A percentile compares a stretch with the other conserved stretches of the same genome.
Conservation (phyloP, 2,888 invertebrate species). For the Rotaria socialis region DNA sequence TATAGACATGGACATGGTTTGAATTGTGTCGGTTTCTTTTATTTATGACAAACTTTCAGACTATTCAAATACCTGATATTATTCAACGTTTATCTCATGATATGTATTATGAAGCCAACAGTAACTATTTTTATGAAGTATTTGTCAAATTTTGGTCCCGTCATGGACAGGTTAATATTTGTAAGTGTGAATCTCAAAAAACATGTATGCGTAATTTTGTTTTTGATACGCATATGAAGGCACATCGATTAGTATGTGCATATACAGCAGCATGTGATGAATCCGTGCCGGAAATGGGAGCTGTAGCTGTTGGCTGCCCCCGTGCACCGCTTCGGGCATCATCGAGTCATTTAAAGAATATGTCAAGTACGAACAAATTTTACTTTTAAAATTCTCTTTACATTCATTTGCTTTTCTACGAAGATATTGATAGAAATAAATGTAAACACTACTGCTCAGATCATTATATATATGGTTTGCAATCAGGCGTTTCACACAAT, state of each 20-base stretch:
- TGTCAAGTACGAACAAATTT: no score
- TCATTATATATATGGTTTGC: background rate
- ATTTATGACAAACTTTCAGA: background rate
- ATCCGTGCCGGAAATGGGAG: background rate
- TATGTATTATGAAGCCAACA: background rate
- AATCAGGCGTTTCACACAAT: background rate
- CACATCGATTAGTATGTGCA: background rate
- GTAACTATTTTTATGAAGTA: background rate
- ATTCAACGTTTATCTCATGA: background rate
- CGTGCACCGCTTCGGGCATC: background rate
- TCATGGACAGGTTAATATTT: background rate
- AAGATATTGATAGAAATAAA: background rate
- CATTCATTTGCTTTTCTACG: no score
- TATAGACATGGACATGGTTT: background rate
- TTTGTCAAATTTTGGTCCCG: background rate
- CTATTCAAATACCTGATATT: background rate
- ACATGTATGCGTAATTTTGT: conserved; percentile 6
- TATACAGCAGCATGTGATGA: background rate
- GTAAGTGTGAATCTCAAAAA: background rate
- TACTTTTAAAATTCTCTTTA: background rate
- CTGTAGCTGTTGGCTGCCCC: background rate
- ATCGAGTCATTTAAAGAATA: background rate
- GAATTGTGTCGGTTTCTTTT: background rate
- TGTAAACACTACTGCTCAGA: background rate
- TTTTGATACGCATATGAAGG: background rate